These are phyloP conservation scores for Ptychoptera albimana DNA, from an alignment of 2,888 invertebrate species.

Conservation along the genomic window DNA sequence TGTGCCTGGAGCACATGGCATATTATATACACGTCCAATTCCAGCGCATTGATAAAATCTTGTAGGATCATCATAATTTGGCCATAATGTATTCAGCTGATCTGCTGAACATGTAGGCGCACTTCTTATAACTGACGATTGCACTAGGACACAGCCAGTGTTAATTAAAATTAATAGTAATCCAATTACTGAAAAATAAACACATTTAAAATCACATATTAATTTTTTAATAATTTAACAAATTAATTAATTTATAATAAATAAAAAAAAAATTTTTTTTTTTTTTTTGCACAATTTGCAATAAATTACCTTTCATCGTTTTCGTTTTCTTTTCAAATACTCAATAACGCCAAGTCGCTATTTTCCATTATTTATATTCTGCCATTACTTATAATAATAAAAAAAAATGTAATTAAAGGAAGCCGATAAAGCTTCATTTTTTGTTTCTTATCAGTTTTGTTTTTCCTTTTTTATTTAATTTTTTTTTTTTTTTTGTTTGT, in stretches of 20 bases:
- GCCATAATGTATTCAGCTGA: constrained; percentile 25
- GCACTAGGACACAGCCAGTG: too few species aligned
- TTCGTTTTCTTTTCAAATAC: background rate
- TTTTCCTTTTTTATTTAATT: too few species aligned
- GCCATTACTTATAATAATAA: background rate
- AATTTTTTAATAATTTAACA: too few species aligned
- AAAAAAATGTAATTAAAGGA: too few species aligned
- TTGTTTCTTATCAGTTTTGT: background rate
- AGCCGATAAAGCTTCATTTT: background rate
- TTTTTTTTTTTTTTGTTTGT: too few species aligned
- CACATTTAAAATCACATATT: too few species aligned
- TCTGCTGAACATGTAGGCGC: constrained; percentile 19
- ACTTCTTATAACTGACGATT: constrained; percentile 2
- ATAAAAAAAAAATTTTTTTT: too few species aligned
- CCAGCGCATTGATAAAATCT: constrained; percentile 21
- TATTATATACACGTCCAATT: constrained; percentile 14
- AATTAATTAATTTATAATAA: background rate
- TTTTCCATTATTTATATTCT: background rate
- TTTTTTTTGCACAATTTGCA: too few species aligned
- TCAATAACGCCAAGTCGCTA: background rate
- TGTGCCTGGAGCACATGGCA: constrained; percentile 20
- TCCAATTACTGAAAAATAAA: too few species aligned
- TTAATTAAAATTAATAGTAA: too few species aligned
- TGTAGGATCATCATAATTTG: constrained; percentile 22
- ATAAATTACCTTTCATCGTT: background rate